Evolutionary conservation across 2,797 vertebrate species (phyloP), one percentile per base, ranked within the genome.

Genomic region (Pteropus rufus): DNA sequence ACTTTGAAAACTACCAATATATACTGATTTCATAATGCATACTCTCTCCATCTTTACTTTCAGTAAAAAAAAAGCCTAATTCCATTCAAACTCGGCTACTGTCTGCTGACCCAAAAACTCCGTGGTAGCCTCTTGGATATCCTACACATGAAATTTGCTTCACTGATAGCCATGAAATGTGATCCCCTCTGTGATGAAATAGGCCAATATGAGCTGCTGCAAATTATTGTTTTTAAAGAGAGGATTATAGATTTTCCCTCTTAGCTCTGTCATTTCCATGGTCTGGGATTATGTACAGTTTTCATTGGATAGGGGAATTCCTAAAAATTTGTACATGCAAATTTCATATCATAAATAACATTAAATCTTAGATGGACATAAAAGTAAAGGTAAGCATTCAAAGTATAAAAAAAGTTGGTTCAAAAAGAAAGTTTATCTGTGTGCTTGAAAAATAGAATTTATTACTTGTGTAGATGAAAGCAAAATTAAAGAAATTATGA

Each of bases 11-110:
- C 39, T 62, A 70, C n/a, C 3, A 34, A 7, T n/a, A 23, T 56
- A 31, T 24, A 49, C 3, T 75, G 24, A 58, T 76, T 76, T 34
- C 19, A 49, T 81, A 81, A 39, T 44, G 36, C 19, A 36, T 5
- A 34, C 67, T 64, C 16, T 89, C 49, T 82, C 29, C 26, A 82
- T 26, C 62, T 60, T 58, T 56, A 19, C 34, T 46, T 80, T 81
- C 89, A 93, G 34, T 91, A 93, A 87, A 90, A 89, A 64, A 75
- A 46, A 8, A n/a, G n/a, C 31, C 14, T 81, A 62, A 84, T 80
- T 39, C 29, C 69, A 95, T 11, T 80, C 70, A 82, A 72, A 80
- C 54, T 46, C 62, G 93, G 14, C 15, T 84, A 49, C 76, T 56
- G 34, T 58, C 18, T 89, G 49, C 70, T 95, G 92, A 96, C 65